These are phyloP conservation scores for Stenodera caucasica DNA, from an alignment of 2,888 invertebrate genomes.

Conservation along the genomic window DNA sequence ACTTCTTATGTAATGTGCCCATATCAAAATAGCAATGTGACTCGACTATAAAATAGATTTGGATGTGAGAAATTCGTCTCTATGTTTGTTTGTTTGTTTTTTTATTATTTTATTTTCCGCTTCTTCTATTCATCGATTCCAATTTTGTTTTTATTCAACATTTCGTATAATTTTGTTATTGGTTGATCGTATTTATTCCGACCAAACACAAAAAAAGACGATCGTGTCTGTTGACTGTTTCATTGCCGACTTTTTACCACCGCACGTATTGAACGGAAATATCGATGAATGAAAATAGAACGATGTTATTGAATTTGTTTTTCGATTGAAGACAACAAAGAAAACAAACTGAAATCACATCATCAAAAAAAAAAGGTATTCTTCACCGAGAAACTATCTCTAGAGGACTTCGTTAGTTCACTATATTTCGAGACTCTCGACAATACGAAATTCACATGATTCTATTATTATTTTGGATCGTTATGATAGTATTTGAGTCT, in stretches of 20 bases:
- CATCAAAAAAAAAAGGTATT: not conserved
- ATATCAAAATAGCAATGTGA: slow-evolving; percentile 39
- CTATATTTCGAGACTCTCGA: too few species aligned
- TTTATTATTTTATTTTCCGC: too few species aligned
- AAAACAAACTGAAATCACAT: not conserved
- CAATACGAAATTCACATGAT: too few species aligned
- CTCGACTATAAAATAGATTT: slow-evolving; percentile 29
- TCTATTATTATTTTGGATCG: too few species aligned
- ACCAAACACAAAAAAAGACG: slow-evolving; percentile 5
- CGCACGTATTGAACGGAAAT: slow-evolving; percentile 21
- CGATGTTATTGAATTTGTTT: slow-evolving; percentile 15
- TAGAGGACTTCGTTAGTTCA: not conserved
- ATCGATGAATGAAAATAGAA: slow-evolving; percentile 30
- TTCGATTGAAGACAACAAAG: not conserved
- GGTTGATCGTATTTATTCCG: slow-evolving; percentile 21
- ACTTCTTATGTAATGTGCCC: slow-evolving; percentile 40
- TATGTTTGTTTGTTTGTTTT: too few species aligned
- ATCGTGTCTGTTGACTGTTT: slow-evolving; percentile 15
- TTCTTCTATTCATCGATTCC: slow-evolving; percentile 26
- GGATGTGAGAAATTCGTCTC: too few species aligned
- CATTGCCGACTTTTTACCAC: slow-evolving; percentile 28
- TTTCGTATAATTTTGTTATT: slow-evolving; percentile 28
- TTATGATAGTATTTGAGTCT: too few species aligned
- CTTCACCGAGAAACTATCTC: not conserved
- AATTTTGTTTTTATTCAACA: slow-evolving; percentile 32